Evolutionary conservation across 1,140 invertebrate species (phyloP).

Genomic region (Neotoxoptera formosana): DNA sequence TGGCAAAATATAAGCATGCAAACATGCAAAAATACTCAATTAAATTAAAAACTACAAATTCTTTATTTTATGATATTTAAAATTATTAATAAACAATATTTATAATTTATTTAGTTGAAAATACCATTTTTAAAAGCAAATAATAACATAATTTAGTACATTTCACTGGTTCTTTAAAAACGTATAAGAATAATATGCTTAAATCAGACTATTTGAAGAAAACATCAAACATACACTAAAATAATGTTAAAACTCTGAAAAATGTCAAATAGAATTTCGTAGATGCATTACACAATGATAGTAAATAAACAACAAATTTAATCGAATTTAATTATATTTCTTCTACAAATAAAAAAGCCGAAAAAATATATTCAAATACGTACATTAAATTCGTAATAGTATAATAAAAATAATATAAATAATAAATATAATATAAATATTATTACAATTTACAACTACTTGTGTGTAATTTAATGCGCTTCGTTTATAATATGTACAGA

Average conservation of each 20-base stretch:
- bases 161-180: too few species aligned
- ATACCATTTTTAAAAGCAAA: too few species aligned
- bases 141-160: too few species aligned
- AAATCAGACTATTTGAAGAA: too few species aligned
- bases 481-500: slow-evolving; percentile 64
- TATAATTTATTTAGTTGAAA: too few species aligned
- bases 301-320: background rate
- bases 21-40: background rate
- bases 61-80: background rate
- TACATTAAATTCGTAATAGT: background rate
- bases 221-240: too few species aligned
- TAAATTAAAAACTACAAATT: background rate
- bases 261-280: background rate
- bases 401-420: too few species aligned
- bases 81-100: background rate
- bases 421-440: too few species aligned
- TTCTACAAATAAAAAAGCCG: too few species aligned
- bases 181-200: too few species aligned
- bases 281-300: background rate
- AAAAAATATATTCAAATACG: background rate
- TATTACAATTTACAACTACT: background rate
- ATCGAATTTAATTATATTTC: background rate
- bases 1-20: background rate
- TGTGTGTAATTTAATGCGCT: background rate
- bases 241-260: background rate